Conservation (phyloP, 2,113 vertebrate genomes). For the Trinectes maculatus region DNA sequence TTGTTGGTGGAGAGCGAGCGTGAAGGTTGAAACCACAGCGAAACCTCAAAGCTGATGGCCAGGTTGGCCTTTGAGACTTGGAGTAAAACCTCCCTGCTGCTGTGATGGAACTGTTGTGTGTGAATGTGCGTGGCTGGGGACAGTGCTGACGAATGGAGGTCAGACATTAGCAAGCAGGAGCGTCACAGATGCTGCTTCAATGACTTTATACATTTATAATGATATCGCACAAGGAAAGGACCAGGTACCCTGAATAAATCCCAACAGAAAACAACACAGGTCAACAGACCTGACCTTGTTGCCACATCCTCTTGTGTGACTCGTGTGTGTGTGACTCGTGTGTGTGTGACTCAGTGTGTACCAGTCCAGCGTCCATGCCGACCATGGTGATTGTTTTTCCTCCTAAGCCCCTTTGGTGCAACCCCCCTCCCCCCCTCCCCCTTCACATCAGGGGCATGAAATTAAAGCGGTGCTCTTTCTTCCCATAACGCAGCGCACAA, state of each 20-base stretch:
- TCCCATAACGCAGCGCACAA: conserved; percentile 55
- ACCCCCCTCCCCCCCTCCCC: background rate
- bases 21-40: conserved; percentile 43
- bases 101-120: conserved; percentile 18
- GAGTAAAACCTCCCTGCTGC: conserved; percentile 8
- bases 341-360: conserved; percentile 9
- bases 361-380: conserved; percentile 14
- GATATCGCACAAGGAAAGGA: conserved; percentile 2
- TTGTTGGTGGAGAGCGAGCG: conserved; percentile 3
- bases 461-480: conserved; percentile 49
- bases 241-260: no score
- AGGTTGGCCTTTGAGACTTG: conserved; percentile 15
- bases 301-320: conserved; percentile 14
- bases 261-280: conserved; percentile 16
- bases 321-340: conserved; percentile 26
- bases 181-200: conserved; percentile 23
- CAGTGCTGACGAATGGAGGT: conserved; percentile 32
- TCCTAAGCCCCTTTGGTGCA: conserved; percentile 15
- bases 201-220: conserved; percentile 49
- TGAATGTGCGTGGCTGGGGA: conserved; percentile 1
- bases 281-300: conserved; percentile 24
- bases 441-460: conserved; percentile 42
- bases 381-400: conserved; percentile 55
- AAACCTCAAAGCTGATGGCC: conserved; percentile 25
- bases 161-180: conserved; percentile 16